A percentile compares a stretch with the other conserved stretches of the same genome.
These are phyloP conservation scores for Oplegnathus fasciatus DNA, from an alignment of 2,113 vertebrate genomes.

Conservation along the genomic window DNA sequence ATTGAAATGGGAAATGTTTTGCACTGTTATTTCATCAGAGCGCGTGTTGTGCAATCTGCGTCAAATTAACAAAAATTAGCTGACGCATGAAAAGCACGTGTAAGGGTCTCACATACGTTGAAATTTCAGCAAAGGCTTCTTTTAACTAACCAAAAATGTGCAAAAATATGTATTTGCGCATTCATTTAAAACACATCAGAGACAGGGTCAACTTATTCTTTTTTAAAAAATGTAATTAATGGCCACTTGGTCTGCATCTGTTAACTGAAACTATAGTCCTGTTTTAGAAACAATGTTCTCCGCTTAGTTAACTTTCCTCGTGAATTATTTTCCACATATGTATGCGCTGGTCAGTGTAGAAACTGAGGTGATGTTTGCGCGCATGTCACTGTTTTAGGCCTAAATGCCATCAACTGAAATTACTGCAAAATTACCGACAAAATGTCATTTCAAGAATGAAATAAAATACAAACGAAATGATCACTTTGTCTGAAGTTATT, in stretches of 20 bases:
- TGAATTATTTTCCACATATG: conserved; percentile 9
- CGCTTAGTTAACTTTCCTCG: not conserved
- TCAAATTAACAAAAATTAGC: not conserved
- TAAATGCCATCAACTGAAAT: not conserved
- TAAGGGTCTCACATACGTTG: not conserved
- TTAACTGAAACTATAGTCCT: not conserved
- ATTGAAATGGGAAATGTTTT: not conserved
- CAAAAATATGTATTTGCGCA: not conserved
- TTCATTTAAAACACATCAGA: not conserved
- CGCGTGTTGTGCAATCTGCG: not conserved
- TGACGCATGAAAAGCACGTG: not conserved
- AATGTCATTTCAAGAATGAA: conserved; percentile 2
- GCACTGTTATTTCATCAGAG: not conserved
- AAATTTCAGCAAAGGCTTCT: not conserved
- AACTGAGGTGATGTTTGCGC: not conserved
- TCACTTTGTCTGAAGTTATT: not conserved
- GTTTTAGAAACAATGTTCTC: conserved; percentile 4
- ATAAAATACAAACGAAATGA: not conserved
- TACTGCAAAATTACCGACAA: not conserved
- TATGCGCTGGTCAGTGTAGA: conserved; percentile 14
- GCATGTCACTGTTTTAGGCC: conserved; percentile 45
- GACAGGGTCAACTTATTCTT: not conserved
- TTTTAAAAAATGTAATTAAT: not conserved
- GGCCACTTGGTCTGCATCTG: not conserved
- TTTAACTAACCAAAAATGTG: not conserved